phyloP scores from a whole-genome alignment of 2,113 vertebrate species.

The Ceyx margarethae region DNA sequence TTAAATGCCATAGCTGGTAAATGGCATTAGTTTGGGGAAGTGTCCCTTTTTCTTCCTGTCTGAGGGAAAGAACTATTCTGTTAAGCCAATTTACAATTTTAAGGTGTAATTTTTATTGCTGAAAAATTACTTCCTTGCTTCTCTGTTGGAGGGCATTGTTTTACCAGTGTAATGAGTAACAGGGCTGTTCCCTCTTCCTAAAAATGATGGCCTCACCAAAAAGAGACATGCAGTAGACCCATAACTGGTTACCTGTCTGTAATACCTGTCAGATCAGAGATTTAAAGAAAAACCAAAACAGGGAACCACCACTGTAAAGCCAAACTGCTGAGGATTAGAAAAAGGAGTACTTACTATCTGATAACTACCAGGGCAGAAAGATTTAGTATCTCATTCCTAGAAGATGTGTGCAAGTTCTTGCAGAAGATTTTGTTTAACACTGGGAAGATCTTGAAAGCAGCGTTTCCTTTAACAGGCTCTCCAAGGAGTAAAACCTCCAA shows the following conservation, averaged over 20 bases:
- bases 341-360: not conserved
- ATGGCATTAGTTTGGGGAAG: not conserved
- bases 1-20: not conserved
- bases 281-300: not conserved
- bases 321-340: not conserved
- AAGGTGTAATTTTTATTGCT: not conserved
- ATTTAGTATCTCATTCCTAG: slow-evolving; percentile 15
- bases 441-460: slow-evolving; percentile 7
- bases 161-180: not conserved
- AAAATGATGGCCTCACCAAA: not conserved
- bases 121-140: not conserved
- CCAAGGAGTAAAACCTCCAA: slow-evolving; percentile 8
- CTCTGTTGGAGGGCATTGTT: not conserved
- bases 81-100: not conserved
- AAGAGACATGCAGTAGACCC: not conserved
- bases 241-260: not conserved
- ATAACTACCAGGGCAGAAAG: not conserved
- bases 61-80: not conserved
- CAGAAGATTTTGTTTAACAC: slow-evolving; percentile 10
- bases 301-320: not conserved
- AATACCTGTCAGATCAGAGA: not conserved
- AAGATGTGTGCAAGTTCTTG: slow-evolving; percentile 15
- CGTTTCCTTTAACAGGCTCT: not conserved
- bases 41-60: not conserved
- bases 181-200: not conserved